A percentile compares a stretch with the other conserved stretches of the same genome.
Evolutionary conservation across 2,888 invertebrate genomes (phyloP).

Genomic region (Ecliptopera silaceata): DNA sequence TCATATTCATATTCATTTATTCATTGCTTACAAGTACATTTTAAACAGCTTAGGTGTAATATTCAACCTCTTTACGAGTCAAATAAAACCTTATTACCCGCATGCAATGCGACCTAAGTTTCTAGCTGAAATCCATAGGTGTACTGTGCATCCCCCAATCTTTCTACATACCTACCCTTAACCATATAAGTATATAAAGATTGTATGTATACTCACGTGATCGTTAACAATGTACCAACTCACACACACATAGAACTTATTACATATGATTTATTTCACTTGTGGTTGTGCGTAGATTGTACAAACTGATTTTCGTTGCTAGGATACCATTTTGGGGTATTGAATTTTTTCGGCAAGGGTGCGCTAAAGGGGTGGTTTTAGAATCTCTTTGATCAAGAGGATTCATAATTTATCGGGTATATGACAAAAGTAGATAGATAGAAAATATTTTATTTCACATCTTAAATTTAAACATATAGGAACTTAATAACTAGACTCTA

Average conservation of each 20-base stretch:
- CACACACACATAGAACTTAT: conserved; percentile 46
- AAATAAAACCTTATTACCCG: conserved; percentile 4
- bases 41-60: no score
- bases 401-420: no score
- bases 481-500: no score
- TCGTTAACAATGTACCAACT: conserved; percentile 43
- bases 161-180: background rate
- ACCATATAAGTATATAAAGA: conserved; percentile 18
- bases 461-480: no score
- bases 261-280: conserved; percentile 54
- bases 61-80: no score
- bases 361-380: background rate
- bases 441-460: no score
- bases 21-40: no score
- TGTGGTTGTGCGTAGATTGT: conserved; percentile 54
- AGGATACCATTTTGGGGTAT: conserved; percentile 43
- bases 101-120: conserved; percentile 19
- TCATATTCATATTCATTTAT: no score
- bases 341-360: background rate
- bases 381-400: no score
- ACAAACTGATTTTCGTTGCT: conserved; percentile 51
- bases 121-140: conserved; percentile 8
- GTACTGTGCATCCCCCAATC: conserved; percentile 1
- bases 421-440: no score
- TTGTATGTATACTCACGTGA: conserved; percentile 41